Percentiles rank a stretch among this genome's conserved stretches.
These are phyloP conservation scores for Drosophila nigrodunni DNA, from an alignment of 1,140 invertebrate species.

Conservation along the genomic window DNA sequence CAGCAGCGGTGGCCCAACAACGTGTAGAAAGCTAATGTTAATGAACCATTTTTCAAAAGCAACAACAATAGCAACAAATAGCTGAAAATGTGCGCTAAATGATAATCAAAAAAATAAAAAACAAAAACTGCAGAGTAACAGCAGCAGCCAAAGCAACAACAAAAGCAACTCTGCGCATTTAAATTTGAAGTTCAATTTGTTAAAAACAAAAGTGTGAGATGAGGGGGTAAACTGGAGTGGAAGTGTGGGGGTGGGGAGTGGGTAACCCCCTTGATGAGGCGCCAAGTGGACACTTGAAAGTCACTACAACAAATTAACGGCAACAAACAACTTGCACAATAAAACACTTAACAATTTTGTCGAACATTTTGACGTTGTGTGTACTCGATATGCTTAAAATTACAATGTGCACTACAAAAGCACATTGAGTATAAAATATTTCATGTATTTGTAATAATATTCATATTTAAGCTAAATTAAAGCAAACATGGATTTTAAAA, in stretches of 20 bases:
- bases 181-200: constrained; percentile 44
- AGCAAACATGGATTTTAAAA: too few species aligned
- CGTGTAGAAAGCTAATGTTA: constrained; percentile 74
- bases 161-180: constrained; percentile 34
- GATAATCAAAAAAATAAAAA: constrained; percentile 50
- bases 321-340: constrained; percentile 25
- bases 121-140: constrained; percentile 28
- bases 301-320: constrained; percentile 33
- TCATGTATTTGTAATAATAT: too few species aligned
- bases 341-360: constrained; percentile 12
- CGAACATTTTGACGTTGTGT: constrained; percentile 1
- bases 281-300: constrained; percentile 40
- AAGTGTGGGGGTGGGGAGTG: neutral
- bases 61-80: constrained; percentile 48
- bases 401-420: neutral
- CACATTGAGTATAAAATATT: too few species aligned
- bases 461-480: too few species aligned
- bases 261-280: constrained; percentile 26
- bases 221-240: neutral
- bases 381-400: neutral
- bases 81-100: constrained; percentile 60
- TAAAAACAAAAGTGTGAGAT: constrained; percentile 4
- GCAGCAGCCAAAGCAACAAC: constrained; percentile 14
- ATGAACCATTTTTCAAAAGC: constrained; percentile 63
- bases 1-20: neutral